A percentile compares a stretch with the other conserved stretches of the same genome.
These are phyloP conservation scores for Zalophus californianus DNA, from an alignment of 2,797 vertebrate species.

Conservation along the genomic window DNA sequence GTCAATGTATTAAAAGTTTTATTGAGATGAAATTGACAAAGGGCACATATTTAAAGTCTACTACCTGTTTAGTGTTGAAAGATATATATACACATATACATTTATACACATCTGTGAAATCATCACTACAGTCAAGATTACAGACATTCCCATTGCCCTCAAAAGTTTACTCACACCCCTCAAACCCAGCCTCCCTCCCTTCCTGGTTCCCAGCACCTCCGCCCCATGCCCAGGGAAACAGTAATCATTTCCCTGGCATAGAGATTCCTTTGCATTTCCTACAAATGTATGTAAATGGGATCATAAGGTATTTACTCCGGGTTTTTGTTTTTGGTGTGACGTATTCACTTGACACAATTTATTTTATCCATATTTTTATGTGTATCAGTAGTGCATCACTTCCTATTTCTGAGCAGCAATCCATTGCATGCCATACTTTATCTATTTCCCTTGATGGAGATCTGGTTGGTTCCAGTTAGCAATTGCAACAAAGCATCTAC, in stretches of 20 bases:
- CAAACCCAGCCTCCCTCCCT: neutral
- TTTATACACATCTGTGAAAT: neutral
- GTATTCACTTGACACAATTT: neutral
- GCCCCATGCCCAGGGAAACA: neutral
- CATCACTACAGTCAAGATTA: neutral
- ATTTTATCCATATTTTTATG: neutral
- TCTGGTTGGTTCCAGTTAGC: neutral
- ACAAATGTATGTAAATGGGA: neutral
- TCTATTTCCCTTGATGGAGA: neutral
- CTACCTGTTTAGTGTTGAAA: neutral
- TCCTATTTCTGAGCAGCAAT: neutral
- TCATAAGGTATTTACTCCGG: neutral
- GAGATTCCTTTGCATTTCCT: neutral
- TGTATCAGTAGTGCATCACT: neutral
- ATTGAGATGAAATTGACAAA: neutral
- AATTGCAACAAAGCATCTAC: neutral
- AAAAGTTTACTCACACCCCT: neutral
- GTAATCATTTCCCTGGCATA: neutral
- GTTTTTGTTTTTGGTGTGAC: neutral
- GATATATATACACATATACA: neutral
- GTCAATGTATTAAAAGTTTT: neutral
- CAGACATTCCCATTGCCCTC: neutral
- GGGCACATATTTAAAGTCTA: neutral
- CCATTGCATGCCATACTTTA: no score
- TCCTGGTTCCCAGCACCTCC: neutral